Conservation (phyloP, 2,113 vertebrate genomes). For the Paralichthys olivaceus region DNA sequence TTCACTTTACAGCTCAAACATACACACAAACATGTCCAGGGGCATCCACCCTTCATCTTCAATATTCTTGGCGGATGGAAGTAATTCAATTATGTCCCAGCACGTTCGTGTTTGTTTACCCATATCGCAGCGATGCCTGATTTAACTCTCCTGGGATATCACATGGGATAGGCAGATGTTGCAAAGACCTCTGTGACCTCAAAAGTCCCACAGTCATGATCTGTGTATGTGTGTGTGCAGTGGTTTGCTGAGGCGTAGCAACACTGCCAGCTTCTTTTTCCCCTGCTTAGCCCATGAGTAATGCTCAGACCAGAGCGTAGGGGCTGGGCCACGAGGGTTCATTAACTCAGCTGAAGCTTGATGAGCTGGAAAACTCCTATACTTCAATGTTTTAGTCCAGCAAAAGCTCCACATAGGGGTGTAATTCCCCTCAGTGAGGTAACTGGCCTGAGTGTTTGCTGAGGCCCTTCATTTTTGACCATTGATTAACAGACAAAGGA, state of each 20-base stretch:
- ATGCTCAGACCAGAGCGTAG: conserved; percentile 52
- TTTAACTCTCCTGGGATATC: conserved; percentile 61
- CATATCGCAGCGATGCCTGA: conserved; percentile 57
- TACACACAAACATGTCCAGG: conserved; percentile 54
- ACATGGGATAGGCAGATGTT: conserved; percentile 75
- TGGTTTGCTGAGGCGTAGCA: conserved; percentile 53
- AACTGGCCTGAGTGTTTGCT: too few species aligned
- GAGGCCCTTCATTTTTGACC: neutral
- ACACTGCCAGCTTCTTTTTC: conserved; percentile 63
- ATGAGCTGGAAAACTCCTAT: conserved; percentile 73
- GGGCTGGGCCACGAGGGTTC: conserved; percentile 61
- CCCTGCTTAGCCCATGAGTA: conserved; percentile 61
- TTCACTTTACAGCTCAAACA: conserved; percentile 50
- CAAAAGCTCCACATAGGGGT: conserved; percentile 33
- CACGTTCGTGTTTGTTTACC: conserved; percentile 74
- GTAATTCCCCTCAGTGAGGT: neutral
- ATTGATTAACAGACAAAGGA: neutral
- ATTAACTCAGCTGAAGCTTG: conserved; percentile 74
- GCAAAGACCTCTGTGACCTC: conserved; percentile 56
- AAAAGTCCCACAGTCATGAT: conserved; percentile 60
- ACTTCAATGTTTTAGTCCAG: conserved; percentile 50
- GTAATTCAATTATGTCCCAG: conserved; percentile 70
- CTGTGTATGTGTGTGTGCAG: conserved; percentile 36
- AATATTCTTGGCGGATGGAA: conserved; percentile 50
- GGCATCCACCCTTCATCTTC: conserved; percentile 41